These are phyloP conservation scores for Drosophila maculinotata DNA, from an alignment of 2,888 invertebrate species.

Conservation along the genomic window DNA sequence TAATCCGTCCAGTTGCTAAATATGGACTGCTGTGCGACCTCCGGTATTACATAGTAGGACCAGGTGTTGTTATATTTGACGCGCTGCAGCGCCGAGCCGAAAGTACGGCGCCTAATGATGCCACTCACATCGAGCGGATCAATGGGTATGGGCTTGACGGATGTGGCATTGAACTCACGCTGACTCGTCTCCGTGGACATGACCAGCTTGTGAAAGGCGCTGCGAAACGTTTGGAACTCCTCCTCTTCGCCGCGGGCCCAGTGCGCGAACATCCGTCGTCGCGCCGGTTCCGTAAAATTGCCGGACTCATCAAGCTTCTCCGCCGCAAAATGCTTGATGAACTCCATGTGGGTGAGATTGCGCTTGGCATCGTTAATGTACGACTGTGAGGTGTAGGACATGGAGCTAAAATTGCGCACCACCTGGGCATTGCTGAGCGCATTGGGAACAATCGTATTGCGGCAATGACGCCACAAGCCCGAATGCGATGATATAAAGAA, in stretches of 20 bases:
- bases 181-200: constrained; percentile 69
- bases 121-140: constrained; percentile 78
- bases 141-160: constrained; percentile 70
- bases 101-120: constrained; percentile 60
- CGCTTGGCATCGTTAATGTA: constrained; percentile 76
- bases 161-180: constrained; percentile 71
- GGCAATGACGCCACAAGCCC: constrained; percentile 88
- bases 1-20: constrained; percentile 83
- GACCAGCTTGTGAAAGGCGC: constrained; percentile 76
- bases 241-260: constrained; percentile 82
- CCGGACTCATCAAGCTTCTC: constrained; percentile 59
- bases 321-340: constrained; percentile 73
- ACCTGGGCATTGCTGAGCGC: constrained; percentile 86
- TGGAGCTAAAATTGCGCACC: constrained; percentile 87
- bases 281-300: constrained; percentile 77
- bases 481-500: constrained; percentile 89
- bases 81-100: constrained; percentile 78
- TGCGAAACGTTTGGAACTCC: constrained; percentile 78
- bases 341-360: constrained; percentile 76
- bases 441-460: constrained; percentile 82
- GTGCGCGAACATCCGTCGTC: constrained; percentile 83
- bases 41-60: constrained; percentile 83
- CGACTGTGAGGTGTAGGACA: constrained; percentile 77
- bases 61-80: constrained; percentile 79
- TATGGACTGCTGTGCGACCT: constrained; percentile 80